These are phyloP conservation scores for Drosophila tristis DNA, from an alignment of 1,140 invertebrate genomes.

Conservation along the genomic window DNA sequence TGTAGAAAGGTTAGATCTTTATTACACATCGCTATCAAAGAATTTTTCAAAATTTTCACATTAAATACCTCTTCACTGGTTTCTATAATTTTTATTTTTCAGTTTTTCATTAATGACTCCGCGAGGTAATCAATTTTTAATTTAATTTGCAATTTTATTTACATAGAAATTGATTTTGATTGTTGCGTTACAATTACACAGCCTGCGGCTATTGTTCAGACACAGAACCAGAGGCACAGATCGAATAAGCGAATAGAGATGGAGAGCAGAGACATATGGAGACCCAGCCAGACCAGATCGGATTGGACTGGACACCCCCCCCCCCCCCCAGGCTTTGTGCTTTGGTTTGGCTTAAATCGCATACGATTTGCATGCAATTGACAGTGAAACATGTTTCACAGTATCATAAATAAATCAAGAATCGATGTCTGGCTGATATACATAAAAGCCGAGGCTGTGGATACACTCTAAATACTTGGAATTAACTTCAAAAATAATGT, in stretches of 20 bases:
- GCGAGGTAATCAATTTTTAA: conserved; percentile 82
- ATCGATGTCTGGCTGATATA: neutral
- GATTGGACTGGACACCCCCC: neutral
- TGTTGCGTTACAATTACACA: conserved; percentile 77
- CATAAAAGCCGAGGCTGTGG: neutral
- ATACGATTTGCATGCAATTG: conserved; percentile 77
- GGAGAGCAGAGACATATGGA: conserved; percentile 24
- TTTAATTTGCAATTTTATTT: conserved; percentile 81
- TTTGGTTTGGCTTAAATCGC: conserved; percentile 60
- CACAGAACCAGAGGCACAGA: conserved; percentile 15
- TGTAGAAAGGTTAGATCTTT: too few relatives aligned
- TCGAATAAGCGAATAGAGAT: neutral
- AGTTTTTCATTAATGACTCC: conserved; percentile 78
- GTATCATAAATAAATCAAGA: conserved; percentile 72
- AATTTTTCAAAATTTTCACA: too few relatives aligned
- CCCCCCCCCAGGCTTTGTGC: conserved; percentile 33
- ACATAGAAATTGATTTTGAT: conserved; percentile 82
- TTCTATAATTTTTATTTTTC: conserved; percentile 17
- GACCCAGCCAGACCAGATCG: conserved; percentile 36
- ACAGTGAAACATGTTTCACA: conserved; percentile 53
- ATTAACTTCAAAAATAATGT: too few relatives aligned
- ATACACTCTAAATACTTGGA: neutral
- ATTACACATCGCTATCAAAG: too few relatives aligned
- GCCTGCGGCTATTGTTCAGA: conserved; percentile 53
- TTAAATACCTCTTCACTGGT: neutral